Conservation (phyloP, 37 sponge, comb jelly and placozoan species). For the Petrosia ficiformis region DNA sequence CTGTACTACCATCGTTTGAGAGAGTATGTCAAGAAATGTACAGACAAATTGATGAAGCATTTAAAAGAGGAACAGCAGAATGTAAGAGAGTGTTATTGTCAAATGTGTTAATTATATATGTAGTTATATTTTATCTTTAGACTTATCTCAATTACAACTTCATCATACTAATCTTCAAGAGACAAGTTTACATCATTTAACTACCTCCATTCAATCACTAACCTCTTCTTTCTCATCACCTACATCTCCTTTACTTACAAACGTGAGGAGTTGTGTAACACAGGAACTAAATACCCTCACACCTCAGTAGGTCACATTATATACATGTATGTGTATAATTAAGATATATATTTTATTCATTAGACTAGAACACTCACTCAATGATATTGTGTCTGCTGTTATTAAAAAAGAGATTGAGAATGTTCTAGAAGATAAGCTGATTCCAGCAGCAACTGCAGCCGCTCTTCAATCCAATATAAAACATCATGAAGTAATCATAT, state of each 20-base stretch:
- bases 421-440: background rate
- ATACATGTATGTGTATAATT: background rate
- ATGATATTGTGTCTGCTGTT: background rate
- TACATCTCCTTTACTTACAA: background rate
- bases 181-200: background rate
- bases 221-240: background rate
- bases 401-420: background rate
- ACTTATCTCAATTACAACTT: no score
- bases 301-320: no score
- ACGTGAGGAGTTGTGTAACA: no score
- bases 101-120: background rate
- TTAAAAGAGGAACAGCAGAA: conserved; percentile 59
- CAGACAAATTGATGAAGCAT: conserved; percentile 69
- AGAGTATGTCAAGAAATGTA: conserved; percentile 71
- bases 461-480: background rate
- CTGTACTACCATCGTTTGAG: conserved; percentile 66
- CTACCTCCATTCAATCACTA: conserved; percentile 3
- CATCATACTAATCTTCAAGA: no score
- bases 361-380: background rate
- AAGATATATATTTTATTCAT: background rate
- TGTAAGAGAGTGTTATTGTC: conserved; percentile 45
- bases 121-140: background rate
- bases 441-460: no score
- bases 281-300: no score
- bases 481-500: no score